Base-by-base conservation (phyloP, 2,888 invertebrate genomes). In the Neria commutata region DNA sequence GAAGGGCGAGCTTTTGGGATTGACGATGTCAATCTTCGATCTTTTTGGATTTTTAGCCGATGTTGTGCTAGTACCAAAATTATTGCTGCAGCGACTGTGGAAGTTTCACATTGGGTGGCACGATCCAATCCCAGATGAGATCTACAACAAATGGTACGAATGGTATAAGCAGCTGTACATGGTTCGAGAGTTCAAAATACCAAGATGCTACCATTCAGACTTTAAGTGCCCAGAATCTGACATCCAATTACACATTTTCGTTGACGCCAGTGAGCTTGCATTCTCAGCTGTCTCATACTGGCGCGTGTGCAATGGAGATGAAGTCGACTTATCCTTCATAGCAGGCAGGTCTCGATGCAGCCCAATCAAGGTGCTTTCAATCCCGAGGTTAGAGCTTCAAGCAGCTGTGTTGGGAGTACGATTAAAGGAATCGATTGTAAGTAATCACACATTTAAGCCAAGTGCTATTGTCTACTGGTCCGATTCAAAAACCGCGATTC, bases 231-330 rank as follows among this genome's bases (percentile, higher is more conserved):
- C 29, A 29, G 29, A 8, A 29, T 29, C 6, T 11, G 11, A 11
- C 5, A 29, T 8, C 29, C 6, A 29, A 5, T 11, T 29, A 8
- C 29, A 29, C 11, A 29, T 29, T 8, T 29, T 29, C 29, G 29
- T n/a, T n/a, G n/a, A n/a, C n/a, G n/a, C n/a, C n/a, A n/a, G n/a
- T n/a, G n/a, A n/a, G n/a, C n/a, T n/a, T n/a, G n/a, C n/a, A n/a
- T n/a, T 52, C 24, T 58, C 65, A 0, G 60, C 65, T 21, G 66
- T 59, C 2, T 63, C 51, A 1, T 65, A 60, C n/a, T n/a, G n/a
- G n/a, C n/a, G n/a, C 5, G 11, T 29, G 11, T 29, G 29, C 11
- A 14, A 37, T n/a, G 37, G n/a, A 4, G n/a, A 37, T 37, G 37
- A 37, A 14, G 37, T 37, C 6, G 37, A 37, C n/a, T 10, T 37